Conservation (phyloP, 2,797 vertebrate species). For the Amblyraja radiata region DNA sequence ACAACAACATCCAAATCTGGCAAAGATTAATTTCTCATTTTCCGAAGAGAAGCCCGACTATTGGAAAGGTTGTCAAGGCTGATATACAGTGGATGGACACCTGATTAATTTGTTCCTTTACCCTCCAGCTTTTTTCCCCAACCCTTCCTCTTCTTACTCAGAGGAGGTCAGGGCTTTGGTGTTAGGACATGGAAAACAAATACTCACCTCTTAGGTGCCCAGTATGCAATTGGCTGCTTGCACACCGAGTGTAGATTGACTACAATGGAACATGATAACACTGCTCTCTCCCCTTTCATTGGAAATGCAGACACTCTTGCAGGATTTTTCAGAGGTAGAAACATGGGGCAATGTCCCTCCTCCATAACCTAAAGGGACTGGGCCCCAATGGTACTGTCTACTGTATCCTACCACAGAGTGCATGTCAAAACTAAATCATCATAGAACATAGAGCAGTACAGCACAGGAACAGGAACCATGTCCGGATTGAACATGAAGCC, state of each 20-base stretch:
- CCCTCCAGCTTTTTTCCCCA: neutral
- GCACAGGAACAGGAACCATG: too few species aligned
- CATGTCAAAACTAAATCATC: neutral
- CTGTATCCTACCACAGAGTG: neutral
- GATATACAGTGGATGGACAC: too few species aligned
- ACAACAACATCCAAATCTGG: neutral
- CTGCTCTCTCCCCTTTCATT: too few species aligned
- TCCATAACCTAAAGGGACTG: neutral
- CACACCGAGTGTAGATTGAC: neutral
- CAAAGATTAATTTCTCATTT: neutral
- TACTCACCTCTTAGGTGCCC: neutral
- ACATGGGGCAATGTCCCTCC: neutral
- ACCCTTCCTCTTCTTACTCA: neutral
- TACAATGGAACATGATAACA: neutral
- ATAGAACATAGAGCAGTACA: too few species aligned
- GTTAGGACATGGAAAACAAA: neutral
- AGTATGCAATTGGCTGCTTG: too few species aligned
- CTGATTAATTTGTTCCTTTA: neutral
- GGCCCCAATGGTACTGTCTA: neutral
- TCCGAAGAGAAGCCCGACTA: neutral
- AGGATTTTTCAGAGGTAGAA: neutral
- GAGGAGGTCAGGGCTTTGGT: neutral
- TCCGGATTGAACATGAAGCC: too few species aligned
- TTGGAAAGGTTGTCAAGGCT: neutral
- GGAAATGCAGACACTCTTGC: neutral